Percentiles rank a stretch among this genome's conserved stretches.
These are phyloP conservation scores for Ips typographus DNA, from an alignment of 1,140 invertebrate species.

Conservation along the genomic window DNA sequence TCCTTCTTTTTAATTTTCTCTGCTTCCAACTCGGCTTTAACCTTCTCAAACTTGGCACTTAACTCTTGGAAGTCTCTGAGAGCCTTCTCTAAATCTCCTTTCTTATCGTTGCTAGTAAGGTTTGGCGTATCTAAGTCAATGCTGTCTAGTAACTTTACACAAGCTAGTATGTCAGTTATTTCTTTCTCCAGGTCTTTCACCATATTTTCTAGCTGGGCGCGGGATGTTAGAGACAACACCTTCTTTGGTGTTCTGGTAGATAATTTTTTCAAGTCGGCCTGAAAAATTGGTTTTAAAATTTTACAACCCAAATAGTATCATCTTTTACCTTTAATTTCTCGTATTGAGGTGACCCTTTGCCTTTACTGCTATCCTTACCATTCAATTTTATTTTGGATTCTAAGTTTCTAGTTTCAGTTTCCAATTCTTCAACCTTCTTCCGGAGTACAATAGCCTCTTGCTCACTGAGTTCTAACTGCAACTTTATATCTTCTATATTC, in stretches of 20 bases:
- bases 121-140: slow-evolving; percentile 32
- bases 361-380: slow-evolving; percentile 60
- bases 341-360: slow-evolving; percentile 61
- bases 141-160: slow-evolving; percentile 55
- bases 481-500: slow-evolving; percentile 71
- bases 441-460: slow-evolving; percentile 80
- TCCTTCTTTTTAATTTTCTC: slow-evolving; percentile 56
- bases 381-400: slow-evolving; percentile 54
- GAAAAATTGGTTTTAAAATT: slow-evolving; percentile 6
- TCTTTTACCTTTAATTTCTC: slow-evolving; percentile 57
- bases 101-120: slow-evolving; percentile 48
- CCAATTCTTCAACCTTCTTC: slow-evolving; percentile 81
- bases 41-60: slow-evolving; percentile 38
- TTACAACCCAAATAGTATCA: neutral
- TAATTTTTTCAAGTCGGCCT: slow-evolving; percentile 54
- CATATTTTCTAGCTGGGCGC: slow-evolving; percentile 73
- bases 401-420: slow-evolving; percentile 74
- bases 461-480: slow-evolving; percentile 86
- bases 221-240: slow-evolving; percentile 67
- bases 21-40: slow-evolving; percentile 53
- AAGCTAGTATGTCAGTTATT: slow-evolving; percentile 70
- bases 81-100: slow-evolving; percentile 39
- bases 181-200: slow-evolving; percentile 78
- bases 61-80: slow-evolving; percentile 43
- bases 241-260: slow-evolving; percentile 68